These are phyloP conservation scores for Tiliacea citrago DNA, from an alignment of 2,888 invertebrate genomes.

Conservation along the genomic window DNA sequence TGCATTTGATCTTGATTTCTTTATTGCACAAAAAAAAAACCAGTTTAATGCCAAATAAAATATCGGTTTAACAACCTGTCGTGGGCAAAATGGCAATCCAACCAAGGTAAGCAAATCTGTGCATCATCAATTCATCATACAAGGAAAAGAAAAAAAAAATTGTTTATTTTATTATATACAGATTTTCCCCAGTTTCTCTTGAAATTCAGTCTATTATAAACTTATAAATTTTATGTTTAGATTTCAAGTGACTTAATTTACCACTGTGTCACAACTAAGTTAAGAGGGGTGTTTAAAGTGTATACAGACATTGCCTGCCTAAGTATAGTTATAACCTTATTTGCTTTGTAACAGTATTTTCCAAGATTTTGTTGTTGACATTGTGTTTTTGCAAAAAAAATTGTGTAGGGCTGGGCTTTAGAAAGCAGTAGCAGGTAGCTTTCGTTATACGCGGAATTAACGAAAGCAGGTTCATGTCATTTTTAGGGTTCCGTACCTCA, in stretches of 20 bases:
- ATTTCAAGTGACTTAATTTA: background rate
- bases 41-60: background rate
- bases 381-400: background rate
- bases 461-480: constrained; percentile 10
- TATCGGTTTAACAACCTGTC: background rate
- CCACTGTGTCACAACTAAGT: background rate
- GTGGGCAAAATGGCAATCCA: background rate
- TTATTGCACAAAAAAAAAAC: background rate
- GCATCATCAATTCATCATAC: background rate
- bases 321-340: background rate
- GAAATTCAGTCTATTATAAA: background rate
- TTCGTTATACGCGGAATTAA: constrained; percentile 7
- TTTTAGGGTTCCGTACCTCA: background rate
- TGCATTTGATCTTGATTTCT: background rate
- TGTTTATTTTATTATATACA: background rate
- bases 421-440: constrained; percentile 14
- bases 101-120: constrained; percentile 4
- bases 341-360: background rate
- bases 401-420: background rate
- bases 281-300: background rate
- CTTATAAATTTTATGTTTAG: background rate
- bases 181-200: background rate
- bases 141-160: constrained; percentile 19
- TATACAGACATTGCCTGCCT: background rate
- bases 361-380: background rate